phyloP scores from a whole-genome alignment of 92 coral and sea anemone species.

The Paragorgia papillata region DNA sequence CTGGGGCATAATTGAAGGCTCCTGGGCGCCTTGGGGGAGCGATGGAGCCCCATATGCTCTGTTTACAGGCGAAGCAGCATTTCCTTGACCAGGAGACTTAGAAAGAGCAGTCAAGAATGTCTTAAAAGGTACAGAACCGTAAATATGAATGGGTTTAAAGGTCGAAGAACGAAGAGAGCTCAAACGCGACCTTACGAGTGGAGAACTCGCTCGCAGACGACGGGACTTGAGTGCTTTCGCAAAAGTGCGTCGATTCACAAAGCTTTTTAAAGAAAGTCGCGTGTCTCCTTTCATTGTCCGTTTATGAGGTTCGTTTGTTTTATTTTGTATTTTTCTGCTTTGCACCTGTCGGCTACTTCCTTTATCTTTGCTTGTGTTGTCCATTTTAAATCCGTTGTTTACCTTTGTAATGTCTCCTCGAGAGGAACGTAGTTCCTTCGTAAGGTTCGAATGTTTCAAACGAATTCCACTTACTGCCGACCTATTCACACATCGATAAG shows the following conservation, averaged over 20 bases:
- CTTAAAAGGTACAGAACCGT: slow-evolving; percentile 92
- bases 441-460: not conserved
- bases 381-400: not conserved
- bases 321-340: not conserved
- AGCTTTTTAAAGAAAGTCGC: slow-evolving; percentile 2
- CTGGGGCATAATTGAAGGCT: not conserved
- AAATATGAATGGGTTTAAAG: slow-evolving; percentile 88
- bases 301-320: slow-evolving; percentile 7
- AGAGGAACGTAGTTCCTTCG: not conserved
- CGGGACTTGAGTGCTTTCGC: slow-evolving; percentile 53
- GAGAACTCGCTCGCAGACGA: slow-evolving; percentile 8
- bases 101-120: slow-evolving; percentile 72
- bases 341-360: slow-evolving; percentile 10
- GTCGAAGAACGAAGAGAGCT: slow-evolving; percentile 41
- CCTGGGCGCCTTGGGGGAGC: not conserved
- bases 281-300: slow-evolving; percentile 13
- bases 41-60: not conserved
- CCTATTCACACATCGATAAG: not conserved
- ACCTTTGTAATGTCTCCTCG: not conserved
- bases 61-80: not conserved
- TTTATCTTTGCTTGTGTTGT: slow-evolving; percentile 1
- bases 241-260: not conserved
- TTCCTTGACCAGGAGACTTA: slow-evolving; percentile 22
- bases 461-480: not conserved
- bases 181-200: slow-evolving; percentile 23